These are phyloP conservation scores for Leucania comma DNA, from an alignment of 2,888 invertebrate species.

Conservation along the genomic window DNA sequence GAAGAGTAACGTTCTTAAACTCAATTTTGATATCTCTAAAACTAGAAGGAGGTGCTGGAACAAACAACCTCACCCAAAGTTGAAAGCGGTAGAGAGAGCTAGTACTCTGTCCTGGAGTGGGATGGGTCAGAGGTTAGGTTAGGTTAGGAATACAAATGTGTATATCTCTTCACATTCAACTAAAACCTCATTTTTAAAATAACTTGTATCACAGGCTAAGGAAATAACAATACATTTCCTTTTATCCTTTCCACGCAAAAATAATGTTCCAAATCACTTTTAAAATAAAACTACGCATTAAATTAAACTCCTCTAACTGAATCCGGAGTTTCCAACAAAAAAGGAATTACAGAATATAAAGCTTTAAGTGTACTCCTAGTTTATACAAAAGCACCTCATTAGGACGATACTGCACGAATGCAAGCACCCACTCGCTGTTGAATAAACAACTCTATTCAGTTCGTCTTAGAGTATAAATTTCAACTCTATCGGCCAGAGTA, in stretches of 20 bases:
- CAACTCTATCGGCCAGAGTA: not conserved
- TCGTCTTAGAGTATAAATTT: constrained; percentile 32
- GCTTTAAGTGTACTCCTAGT: constrained; percentile 60
- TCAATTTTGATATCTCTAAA: too few relatives aligned
- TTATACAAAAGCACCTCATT: constrained; percentile 70
- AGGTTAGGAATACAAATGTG: too few relatives aligned
- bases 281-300: constrained; percentile 46
- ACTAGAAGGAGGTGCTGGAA: too few relatives aligned
- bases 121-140: too few relatives aligned
- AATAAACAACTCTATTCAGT: constrained; percentile 9
- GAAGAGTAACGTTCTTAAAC: too few relatives aligned
- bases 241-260: constrained; percentile 25
- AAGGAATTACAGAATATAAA: constrained; percentile 66
- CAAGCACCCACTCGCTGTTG: constrained; percentile 17
- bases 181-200: too few relatives aligned
- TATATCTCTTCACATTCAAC: too few relatives aligned
- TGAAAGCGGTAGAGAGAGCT: too few relatives aligned
- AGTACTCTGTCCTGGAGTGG: too few relatives aligned
- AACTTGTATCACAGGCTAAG: not conserved
- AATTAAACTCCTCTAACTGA: constrained; percentile 62
- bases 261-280: constrained; percentile 52
- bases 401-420: constrained; percentile 54
- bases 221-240: constrained; percentile 8
- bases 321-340: constrained; percentile 62
- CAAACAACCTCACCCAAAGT: too few relatives aligned